Base-by-base conservation (phyloP, 2,888 invertebrate species). In the Eupithecia subfuscata region DNA sequence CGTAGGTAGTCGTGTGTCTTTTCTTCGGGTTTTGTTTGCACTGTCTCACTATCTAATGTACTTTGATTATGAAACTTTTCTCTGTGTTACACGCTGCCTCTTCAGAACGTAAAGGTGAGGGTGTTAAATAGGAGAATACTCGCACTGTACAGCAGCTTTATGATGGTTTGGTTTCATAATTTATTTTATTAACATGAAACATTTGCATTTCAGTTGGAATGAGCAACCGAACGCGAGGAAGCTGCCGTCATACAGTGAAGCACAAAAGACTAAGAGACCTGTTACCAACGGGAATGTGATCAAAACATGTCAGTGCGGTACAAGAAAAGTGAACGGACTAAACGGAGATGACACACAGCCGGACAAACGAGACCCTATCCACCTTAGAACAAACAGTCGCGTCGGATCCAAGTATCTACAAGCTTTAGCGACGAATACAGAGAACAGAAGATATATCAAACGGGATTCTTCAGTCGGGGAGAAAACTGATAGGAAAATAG, bases 71-170 rank as follows among this genome's bases (percentile, higher is more conserved):
- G 93, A 91, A 90, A 87, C 83, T 83, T 87, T 74, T 91, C 79
- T 92, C 89, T 95, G 90, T 94, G 92, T 95, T 95, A 90, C 95
- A 95, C 92, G 95, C 95, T 93, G 95, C 95, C 91, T 80, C 84
- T 81, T 81, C 90, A 95, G 95, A 94, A 93, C 88, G 80, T 95
- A 94, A 95, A 94, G 95, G 95, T 95, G 91, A 94, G 95, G 78
- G 76, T 77, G 37, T 74, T 77, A 69, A 40, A 79, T 71, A 70
- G 60, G 71, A 48, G 48, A 80, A 75, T 78, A 74, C n/a, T 75
- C 45, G 73, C 73, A 75, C 69, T 75, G 78, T 77, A 73, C 70
- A 73, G 45, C 1, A 67, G 65, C 65, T 43, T 40, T 22, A 68
- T 5, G 12, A 16, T 64, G 16, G 25, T 71, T n/a, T 18, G 30